Evolutionary conservation across 2,797 vertebrate species (phyloP), one percentile per base, ranked within the genome.

Genomic region (Lepidocolaptes lacrymiger): DNA sequence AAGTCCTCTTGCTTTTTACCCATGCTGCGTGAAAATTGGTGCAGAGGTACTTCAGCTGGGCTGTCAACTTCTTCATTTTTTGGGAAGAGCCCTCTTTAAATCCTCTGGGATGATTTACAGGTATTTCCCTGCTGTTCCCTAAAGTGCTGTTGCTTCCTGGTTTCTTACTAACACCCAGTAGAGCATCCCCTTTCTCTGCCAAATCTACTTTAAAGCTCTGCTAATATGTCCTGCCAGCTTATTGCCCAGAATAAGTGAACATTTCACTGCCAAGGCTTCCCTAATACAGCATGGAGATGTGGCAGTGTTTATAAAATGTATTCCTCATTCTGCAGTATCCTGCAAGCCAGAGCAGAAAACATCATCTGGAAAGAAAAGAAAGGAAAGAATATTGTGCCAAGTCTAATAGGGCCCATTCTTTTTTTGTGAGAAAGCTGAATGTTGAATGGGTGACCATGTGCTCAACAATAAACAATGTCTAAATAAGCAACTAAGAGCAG

Each of bases 261-360:
- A 2, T 17, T 54, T 56, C 4, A 6, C 73, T 44, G 72, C 82
- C 74, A 83, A 76, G 28, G 10, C 27, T 63, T 94, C 51, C 48
- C 63, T 76, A 69, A 75, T 44, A 56, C 32, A 85, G 79, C 77
- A 66, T 18, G 82, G 75, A 81, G 43, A 85, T 58, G 20, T 24
- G 28, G 21, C 43, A 73, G 14, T 73, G 32, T 96, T 96, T 96
- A 54, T 91, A 88, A 96, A 71, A 89, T 30, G 28, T 55, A 36
- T 61, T 89, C 81, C 74, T 80, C 86, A 73, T 94, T 91, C 72
- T 88, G 44, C 58, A 95, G 69, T 93, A 62, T 36, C 39, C 61
- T 51, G 64, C 74, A 91, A 88, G 90, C 89, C 89, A 86, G 73
- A 90, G n/a, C 88, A 77, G 85, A 52, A 66, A 77, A 89, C 96